Evolutionary conservation across 2,113 vertebrate species (phyloP).

Genomic region (Peromyscus leucopus): DNA sequence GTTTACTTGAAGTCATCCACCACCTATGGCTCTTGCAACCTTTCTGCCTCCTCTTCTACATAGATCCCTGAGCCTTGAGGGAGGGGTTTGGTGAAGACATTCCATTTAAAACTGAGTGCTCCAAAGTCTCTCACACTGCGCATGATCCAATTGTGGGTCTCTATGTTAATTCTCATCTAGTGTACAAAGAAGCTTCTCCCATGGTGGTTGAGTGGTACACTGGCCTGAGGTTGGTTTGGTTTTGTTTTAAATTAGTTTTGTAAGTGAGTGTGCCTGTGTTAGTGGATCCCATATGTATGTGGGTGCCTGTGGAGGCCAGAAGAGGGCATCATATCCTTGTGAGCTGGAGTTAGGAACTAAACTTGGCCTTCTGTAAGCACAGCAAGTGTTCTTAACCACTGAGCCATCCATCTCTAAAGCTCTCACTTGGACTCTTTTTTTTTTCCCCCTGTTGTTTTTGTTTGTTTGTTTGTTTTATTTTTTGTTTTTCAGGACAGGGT

Average conservation of each 20-base stretch:
- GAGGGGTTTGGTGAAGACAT: not conserved
- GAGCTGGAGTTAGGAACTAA: not conserved
- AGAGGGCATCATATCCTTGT: not conserved
- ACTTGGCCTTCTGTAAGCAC: not conserved
- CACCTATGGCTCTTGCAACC: not conserved
- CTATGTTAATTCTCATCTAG: not conserved
- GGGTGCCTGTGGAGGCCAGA: not conserved
- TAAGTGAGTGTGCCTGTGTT: not conserved
- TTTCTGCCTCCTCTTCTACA: not conserved
- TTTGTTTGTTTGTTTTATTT: not conserved
- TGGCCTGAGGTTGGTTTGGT: not conserved
- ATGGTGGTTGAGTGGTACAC: not conserved
- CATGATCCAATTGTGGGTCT: not conserved
- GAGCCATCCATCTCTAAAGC: no score
- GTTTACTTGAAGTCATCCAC: not conserved
- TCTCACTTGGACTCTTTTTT: not conserved
- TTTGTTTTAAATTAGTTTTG: not conserved
- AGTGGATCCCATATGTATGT: not conserved
- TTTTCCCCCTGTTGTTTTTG: not conserved
- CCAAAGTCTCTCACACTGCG: not conserved
- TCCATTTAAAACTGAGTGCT: not conserved
- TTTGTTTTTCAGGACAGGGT: not conserved
- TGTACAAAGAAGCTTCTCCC: not conserved
- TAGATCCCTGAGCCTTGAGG: not conserved
- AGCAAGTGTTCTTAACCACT: not conserved